phyloP scores from a whole-genome alignment of 2,888 invertebrate genomes.

The Monoplex corrugatus region DNA sequence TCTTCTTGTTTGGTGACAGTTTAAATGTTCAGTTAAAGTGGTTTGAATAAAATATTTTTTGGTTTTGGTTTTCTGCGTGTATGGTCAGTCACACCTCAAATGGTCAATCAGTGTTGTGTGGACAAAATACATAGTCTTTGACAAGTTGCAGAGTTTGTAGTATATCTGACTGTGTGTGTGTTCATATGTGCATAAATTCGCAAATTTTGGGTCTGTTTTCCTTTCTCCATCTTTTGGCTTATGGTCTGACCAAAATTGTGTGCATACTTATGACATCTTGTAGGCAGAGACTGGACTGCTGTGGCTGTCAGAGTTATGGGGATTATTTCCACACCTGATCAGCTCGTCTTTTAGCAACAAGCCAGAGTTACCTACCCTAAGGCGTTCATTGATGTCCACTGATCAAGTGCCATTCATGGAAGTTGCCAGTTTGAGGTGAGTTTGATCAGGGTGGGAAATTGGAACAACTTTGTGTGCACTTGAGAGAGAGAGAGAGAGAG shows the following conservation, averaged over 20 bases:
- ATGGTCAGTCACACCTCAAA: too few relatives aligned
- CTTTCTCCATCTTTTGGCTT: background rate
- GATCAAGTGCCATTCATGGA: constrained; percentile 17
- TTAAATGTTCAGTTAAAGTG: too few relatives aligned
- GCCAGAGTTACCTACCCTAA: background rate
- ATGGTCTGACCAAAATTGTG: too few relatives aligned
- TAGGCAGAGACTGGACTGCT: background rate
- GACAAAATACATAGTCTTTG: too few relatives aligned
- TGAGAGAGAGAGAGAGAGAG: too few relatives aligned
- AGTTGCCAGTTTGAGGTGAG: constrained; percentile 18
- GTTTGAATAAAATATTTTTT: too few relatives aligned
- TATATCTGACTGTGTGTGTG: background rate
- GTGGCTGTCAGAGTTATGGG: constrained; percentile 44
- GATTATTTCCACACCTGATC: constrained; percentile 18
- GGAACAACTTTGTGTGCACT: too few relatives aligned
- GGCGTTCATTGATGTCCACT: background rate
- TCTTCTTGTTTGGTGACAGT: too few relatives aligned
- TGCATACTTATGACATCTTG: background rate
- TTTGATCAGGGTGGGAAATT: background rate
- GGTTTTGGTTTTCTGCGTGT: too few relatives aligned
- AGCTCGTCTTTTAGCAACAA: background rate
- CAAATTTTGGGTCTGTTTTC: background rate
- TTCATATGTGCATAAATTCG: background rate
- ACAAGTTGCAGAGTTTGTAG: too few relatives aligned
- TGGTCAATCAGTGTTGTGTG: too few relatives aligned